Evolutionary conservation across 2,113 vertebrate genomes (phyloP).

Genomic region (Vireo altiloquus): DNA sequence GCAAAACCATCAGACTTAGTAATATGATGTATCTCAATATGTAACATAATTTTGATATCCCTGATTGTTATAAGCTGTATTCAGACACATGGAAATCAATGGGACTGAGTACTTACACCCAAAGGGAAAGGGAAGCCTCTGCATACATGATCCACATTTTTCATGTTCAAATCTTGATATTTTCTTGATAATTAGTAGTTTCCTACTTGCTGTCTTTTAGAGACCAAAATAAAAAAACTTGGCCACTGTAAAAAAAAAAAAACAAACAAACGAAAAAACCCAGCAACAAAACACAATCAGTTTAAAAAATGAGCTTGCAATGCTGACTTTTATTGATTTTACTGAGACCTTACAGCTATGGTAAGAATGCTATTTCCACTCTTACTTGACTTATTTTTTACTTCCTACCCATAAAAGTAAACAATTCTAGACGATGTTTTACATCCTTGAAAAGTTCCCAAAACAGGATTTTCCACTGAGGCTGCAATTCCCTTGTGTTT

Average conservation of each 20-base stretch:
- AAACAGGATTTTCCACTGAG: constrained; percentile 25
- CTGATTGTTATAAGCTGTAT: not conserved
- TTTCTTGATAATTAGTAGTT: not conserved
- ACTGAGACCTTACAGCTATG: not conserved
- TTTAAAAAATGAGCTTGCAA: not conserved
- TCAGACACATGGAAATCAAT: not conserved
- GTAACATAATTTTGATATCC: not conserved
- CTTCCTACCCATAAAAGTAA: constrained; percentile 21
- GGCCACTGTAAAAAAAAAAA: not conserved
- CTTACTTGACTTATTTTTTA: not conserved
- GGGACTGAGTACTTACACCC: not conserved
- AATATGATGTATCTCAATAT: not conserved
- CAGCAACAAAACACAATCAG: not conserved
- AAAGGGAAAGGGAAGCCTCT: not conserved
- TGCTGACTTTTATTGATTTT: not conserved
- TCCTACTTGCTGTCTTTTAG: not conserved
- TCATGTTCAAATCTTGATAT: not conserved
- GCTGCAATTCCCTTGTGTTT: not conserved
- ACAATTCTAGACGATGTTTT: not conserved
- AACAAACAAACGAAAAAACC: not conserved
- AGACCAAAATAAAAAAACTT: not conserved
- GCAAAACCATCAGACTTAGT: not conserved
- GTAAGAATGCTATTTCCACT: not conserved
- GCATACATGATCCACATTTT: not conserved
- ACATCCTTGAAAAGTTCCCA: not conserved